phyloP scores from a whole-genome alignment of 2,113 vertebrate species.

The Limnothrissa miodon region DNA sequence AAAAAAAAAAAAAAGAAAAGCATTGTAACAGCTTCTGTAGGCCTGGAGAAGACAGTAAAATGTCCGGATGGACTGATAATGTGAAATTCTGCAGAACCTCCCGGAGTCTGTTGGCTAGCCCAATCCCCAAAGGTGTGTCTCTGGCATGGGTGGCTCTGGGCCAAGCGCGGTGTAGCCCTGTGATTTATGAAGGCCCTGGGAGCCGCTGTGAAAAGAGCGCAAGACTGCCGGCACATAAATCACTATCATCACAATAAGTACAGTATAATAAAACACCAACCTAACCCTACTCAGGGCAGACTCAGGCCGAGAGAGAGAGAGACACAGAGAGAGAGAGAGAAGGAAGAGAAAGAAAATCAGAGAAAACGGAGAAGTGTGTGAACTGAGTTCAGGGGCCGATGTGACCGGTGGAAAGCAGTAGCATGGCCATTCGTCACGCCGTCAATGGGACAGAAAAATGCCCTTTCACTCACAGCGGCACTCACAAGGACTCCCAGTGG shows the following conservation, averaged over 20 bases:
- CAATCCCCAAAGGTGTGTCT: constrained; percentile 44
- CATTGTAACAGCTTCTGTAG: constrained; percentile 27
- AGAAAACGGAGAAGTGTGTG: constrained; percentile 51
- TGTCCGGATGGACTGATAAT: constrained; percentile 17
- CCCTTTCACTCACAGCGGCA: neutral
- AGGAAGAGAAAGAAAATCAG: constrained; percentile 52
- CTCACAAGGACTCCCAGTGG: neutral
- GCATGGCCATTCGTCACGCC: constrained; percentile 56
- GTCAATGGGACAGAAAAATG: neutral
- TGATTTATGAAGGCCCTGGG: constrained; percentile 59
- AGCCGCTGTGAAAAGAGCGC: constrained; percentile 22
- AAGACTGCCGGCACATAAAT: constrained; percentile 56
- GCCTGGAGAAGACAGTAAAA: constrained; percentile 32
- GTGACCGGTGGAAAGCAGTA: constrained; percentile 55
- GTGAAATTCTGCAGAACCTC: constrained; percentile 39
- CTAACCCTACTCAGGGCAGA: constrained; percentile 27
- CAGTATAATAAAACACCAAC: constrained; percentile 53
- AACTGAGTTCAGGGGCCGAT: constrained; percentile 40
- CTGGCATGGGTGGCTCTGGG: constrained; percentile 45
- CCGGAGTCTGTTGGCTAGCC: constrained; percentile 27
- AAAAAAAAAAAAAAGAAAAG: constrained; percentile 24
- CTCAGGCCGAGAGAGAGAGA: neutral
- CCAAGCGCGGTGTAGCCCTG: constrained; percentile 41
- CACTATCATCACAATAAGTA: constrained; percentile 56
- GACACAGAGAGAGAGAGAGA: neutral